Conservation (phyloP, 2,797 vertebrate species). For the Anisognathus igniventris region DNA sequence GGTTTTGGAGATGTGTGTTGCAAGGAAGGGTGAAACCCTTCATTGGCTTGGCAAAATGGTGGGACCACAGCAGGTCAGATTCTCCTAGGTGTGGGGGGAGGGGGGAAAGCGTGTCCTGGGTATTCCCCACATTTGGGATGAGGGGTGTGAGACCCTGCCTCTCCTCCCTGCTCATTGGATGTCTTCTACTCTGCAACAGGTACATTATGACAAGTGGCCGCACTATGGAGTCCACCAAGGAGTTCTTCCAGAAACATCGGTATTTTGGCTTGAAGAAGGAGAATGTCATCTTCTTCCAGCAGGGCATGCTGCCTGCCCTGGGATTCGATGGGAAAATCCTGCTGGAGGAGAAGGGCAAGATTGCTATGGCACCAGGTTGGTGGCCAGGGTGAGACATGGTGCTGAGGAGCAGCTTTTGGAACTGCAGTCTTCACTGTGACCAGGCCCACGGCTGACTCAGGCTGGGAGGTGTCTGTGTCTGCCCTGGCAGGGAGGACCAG, state of each 20-base stretch:
- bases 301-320: conserved; percentile 97
- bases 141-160: neutral
- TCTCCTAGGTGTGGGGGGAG: accelerated
- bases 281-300: conserved; percentile 91
- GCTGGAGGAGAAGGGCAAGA: conserved; percentile 87
- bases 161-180: neutral
- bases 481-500: neutral
- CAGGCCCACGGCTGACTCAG: neutral
- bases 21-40: neutral
- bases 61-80: neutral
- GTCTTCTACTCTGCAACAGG: conserved; percentile 69
- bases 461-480: neutral
- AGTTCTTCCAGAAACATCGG: conserved; percentile 84
- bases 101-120: neutral
- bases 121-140: accelerated
- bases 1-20: neutral
- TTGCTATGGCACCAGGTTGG: conserved; percentile 94
- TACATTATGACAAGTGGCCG: conserved; percentile 98
- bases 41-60: neutral
- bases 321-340: conserved; percentile 91
- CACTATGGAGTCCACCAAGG: conserved; percentile 89
- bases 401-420: neutral
- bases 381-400: accelerated
- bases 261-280: conserved; percentile 88
- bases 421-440: neutral